These are phyloP conservation scores for Ooceraea biroi DNA, from an alignment of 1,140 invertebrate species.

Conservation along the genomic window DNA sequence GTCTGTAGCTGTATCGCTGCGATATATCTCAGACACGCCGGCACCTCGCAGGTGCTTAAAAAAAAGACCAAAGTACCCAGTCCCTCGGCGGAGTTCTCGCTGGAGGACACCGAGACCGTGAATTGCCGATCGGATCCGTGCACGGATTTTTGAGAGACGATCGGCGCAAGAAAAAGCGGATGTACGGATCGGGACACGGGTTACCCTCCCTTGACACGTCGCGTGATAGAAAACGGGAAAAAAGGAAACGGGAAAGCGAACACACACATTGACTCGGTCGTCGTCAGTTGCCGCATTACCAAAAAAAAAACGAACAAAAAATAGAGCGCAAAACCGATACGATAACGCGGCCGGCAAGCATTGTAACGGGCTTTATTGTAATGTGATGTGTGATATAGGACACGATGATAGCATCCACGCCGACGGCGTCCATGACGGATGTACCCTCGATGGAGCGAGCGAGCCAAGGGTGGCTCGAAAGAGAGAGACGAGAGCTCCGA, in stretches of 20 bases:
- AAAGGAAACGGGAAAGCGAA: conserved; percentile 40
- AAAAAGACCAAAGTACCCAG: conserved; percentile 36
- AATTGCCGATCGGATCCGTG: conserved; percentile 49
- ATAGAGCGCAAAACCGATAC: conserved; percentile 61
- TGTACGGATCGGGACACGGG: conserved; percentile 28
- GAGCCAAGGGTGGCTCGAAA: conserved; percentile 33
- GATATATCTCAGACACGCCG: conserved; percentile 52
- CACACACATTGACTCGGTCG: conserved; percentile 55
- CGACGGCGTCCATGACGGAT: conserved; percentile 66
- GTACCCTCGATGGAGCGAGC: conserved; percentile 70
- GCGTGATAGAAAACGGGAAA: conserved; percentile 53
- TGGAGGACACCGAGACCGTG: conserved; percentile 52
- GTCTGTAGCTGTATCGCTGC: conserved; percentile 52
- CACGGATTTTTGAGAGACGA: conserved; percentile 62
- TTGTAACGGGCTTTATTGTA: conserved; percentile 74
- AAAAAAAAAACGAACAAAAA: conserved; percentile 22
- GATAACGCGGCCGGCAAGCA: conserved; percentile 66
- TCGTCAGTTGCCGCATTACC: conserved; percentile 65
- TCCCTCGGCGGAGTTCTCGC: conserved; percentile 61
- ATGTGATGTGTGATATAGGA: conserved; percentile 81
- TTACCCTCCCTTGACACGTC: conserved; percentile 42
- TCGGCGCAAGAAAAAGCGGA: conserved; percentile 33
- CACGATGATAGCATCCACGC: conserved; percentile 68
- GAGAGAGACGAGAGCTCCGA: conserved; percentile 28
- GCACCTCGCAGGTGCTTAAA: conserved; percentile 48